A percentile compares a stretch with the other conserved stretches of the same genome.
Evolutionary conservation across 1,140 invertebrate species (phyloP).

Genomic region (Calycopis cecrops): DNA sequence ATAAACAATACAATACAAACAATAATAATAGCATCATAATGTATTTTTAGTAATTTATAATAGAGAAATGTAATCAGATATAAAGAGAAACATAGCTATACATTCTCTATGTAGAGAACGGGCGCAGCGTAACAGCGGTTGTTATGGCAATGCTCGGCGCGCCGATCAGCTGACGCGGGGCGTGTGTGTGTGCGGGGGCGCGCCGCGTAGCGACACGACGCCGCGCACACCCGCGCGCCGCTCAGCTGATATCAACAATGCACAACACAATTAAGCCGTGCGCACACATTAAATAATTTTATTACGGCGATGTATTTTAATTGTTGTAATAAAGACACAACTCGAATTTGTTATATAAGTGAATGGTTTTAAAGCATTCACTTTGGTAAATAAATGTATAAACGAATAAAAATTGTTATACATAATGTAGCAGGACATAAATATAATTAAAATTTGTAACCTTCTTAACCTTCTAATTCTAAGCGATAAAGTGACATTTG

Average conservation of each 20-base stretch:
- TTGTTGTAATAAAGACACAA: conserved; percentile 1
- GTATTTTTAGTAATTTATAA: too few species aligned
- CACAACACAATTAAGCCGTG: conserved; percentile 26
- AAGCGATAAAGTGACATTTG: too few species aligned
- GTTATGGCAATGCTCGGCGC: conserved; percentile 27
- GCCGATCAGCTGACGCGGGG: conserved; percentile 63
- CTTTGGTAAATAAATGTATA: background rate
- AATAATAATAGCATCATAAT: too few species aligned
- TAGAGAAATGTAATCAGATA: too few species aligned
- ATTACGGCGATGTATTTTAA: background rate
- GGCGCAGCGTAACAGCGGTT: conserved; percentile 21
- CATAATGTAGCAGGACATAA: too few species aligned
- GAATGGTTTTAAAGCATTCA: too few species aligned
- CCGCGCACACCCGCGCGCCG: conserved; percentile 26
- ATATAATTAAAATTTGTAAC: too few species aligned
- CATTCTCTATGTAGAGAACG: conserved; percentile 15
- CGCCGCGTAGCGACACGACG: conserved; percentile 26
- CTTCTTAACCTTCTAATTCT: too few species aligned
- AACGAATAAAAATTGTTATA: too few species aligned
- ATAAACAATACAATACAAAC: too few species aligned
- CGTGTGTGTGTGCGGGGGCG: conserved; percentile 32
- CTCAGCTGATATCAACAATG: conserved; percentile 26
- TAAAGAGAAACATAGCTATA: too few species aligned
- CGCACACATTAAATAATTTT: conserved; percentile 10
- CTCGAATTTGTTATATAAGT: background rate